A percentile compares a stretch with the other conserved stretches of the same genome.
phyloP scores from a whole-genome alignment of 2,113 vertebrate species.

The Nicator chloris region DNA sequence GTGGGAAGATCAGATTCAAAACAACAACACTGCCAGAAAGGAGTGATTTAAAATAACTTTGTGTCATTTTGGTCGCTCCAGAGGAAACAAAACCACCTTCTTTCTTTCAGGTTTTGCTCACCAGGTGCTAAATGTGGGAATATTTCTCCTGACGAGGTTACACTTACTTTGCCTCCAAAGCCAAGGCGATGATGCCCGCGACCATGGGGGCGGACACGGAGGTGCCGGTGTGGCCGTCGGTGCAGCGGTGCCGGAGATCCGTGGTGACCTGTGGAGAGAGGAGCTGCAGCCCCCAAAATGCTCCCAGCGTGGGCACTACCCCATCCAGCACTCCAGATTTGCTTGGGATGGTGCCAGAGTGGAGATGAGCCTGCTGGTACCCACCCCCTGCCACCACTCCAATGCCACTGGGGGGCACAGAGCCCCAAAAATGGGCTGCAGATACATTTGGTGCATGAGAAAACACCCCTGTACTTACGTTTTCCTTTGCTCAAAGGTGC shows the following conservation, averaged over 20 bases:
- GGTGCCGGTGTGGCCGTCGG: slow-evolving; percentile 77
- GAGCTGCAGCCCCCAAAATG: neutral
- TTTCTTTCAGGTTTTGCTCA: neutral
- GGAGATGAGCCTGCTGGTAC: neutral
- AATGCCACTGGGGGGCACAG: rapidly evolving
- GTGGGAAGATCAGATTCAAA: neutral
- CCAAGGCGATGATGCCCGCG: slow-evolving; percentile 77
- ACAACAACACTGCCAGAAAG: neutral
- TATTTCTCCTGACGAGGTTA: neutral
- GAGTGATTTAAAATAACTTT: neutral
- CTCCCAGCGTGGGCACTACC: neutral
- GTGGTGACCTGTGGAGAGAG: slow-evolving; percentile 73
- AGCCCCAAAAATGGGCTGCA: neutral
- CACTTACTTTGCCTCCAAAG: slow-evolving; percentile 81
- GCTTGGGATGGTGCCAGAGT: neutral
- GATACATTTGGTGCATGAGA: neutral
- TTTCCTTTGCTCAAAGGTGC: neutral
- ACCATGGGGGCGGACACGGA: slow-evolving; percentile 81
- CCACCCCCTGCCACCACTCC: rapidly evolving
- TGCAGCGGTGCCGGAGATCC: slow-evolving; percentile 76
- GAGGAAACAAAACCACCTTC: neutral
- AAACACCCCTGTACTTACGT: neutral
- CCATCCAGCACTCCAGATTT: neutral
- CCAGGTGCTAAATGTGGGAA: neutral
- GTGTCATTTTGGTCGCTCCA: neutral